A percentile compares a stretch with the other conserved stretches of the same genome.
Evolutionary conservation across 1,140 invertebrate species (phyloP).

Genomic region (Macrocentrus cingulum): DNA sequence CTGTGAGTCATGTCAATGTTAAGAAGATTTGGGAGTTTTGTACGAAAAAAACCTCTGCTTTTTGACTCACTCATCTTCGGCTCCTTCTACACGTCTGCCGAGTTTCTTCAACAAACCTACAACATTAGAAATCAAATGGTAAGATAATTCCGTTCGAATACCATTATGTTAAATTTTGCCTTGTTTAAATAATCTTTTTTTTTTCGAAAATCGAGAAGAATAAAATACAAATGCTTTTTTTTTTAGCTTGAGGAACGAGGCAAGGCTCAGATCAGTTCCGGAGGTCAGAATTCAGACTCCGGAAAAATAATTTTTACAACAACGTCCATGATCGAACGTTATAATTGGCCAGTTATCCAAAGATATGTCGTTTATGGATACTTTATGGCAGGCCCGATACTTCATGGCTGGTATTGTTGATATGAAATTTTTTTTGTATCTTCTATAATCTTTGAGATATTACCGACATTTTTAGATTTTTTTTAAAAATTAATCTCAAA

Average conservation of each 20-base stretch:
- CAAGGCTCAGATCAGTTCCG: constrained; percentile 9
- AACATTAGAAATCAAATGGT: constrained; percentile 60
- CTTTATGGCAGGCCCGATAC: constrained; percentile 44
- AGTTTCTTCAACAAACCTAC: constrained; percentile 75
- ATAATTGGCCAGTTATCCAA: constrained; percentile 45
- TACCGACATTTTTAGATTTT: background rate
- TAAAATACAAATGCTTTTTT: no score
- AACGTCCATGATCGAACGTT: constrained; percentile 27
- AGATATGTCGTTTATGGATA: constrained; percentile 49
- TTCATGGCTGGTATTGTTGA: constrained; percentile 44
- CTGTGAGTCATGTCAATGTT: constrained; percentile 17
- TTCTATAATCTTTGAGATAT: background rate
- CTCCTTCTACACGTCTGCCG: constrained; percentile 74
- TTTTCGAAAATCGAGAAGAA: no score
- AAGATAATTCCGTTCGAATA: constrained; percentile 1
- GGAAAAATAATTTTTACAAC: background rate
- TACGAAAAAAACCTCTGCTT: constrained; percentile 64
- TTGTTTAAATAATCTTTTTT: background rate
- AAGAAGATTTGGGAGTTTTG: constrained; percentile 29
- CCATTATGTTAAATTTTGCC: constrained; percentile 18
- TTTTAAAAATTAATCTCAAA: background rate
- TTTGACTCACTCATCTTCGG: constrained; percentile 78
- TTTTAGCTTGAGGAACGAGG: constrained; percentile 7
- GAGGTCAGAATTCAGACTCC: constrained; percentile 1
- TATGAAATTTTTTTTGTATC: background rate